Base-by-base conservation (phyloP, 2,797 vertebrate species). In the Melanotaenia nigrans region DNA sequence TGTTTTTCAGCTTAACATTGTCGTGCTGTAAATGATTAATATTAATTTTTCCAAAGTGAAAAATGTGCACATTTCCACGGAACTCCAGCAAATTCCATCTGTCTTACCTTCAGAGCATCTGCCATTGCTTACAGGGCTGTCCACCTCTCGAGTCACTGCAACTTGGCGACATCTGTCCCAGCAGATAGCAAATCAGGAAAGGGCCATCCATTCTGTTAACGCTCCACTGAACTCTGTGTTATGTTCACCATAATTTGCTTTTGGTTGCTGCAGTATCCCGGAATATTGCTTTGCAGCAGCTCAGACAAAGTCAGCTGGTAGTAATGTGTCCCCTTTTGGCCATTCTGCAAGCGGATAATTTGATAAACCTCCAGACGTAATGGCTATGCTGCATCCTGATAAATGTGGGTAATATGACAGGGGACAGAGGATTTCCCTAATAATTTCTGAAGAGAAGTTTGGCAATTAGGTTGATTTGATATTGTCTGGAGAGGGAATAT, bases 91-190 rank as follows among this genome's bases (percentile, higher is more conserved):
- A 89, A 88, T 89, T 91, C 94, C 94, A 95, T 95, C 94, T 95
- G 94, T 93, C 91, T 93, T 93, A 94, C 94, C 93, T 94, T 92
- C 68, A 71, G 81, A 94, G 92, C 94, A 94, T 95, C 94, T 95
- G 94, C 91, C 91, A 90, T 94, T 73, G 91, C 93, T 94, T 91
- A 90, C 91, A 92, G 93, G 92, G 91, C 88, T 72, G 77, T 93
- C 92, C 92, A 94, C 92, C 93, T 94, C 90, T 70, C 78, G 74
- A 94, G 92, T 93, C 91, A 84, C 82, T 80, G 86, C 89, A 90
- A 93, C 93, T 89, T 78, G 36, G 88, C 89, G 94, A 95, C 94
- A 95, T 95, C 94, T 95, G 94, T 94, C 93, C 91, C 90, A 85
- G 84, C 92, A 94, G 93, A 95, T 92, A 93, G 91, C 90, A 85